Conservation (phyloP, 2,888 invertebrate species). For the Euzophera pinguis region DNA sequence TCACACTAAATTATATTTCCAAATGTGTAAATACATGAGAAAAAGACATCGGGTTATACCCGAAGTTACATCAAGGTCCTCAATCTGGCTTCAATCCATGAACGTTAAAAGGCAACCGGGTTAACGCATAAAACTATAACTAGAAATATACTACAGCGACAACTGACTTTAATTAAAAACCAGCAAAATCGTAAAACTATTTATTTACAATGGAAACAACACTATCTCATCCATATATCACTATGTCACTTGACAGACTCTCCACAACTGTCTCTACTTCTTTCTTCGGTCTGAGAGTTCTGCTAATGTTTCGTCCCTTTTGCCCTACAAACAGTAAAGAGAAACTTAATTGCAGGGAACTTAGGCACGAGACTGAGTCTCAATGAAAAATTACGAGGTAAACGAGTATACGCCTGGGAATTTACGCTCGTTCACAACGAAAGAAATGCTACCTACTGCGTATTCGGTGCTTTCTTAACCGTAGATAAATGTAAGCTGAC, state of each 20-base stretch:
- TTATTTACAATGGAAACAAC: conserved; percentile 16
- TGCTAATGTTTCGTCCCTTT: conserved; percentile 75
- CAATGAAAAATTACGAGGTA: conserved; percentile 80
- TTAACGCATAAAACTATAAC: no score
- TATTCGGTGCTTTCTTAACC: conserved; percentile 52
- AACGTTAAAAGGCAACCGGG: no score
- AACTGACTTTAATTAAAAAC: no score
- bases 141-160: no score
- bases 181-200: no score
- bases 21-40: no score
- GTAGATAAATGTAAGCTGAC: conserved; percentile 64
- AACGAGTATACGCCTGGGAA: conserved; percentile 75
- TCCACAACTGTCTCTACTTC: conserved; percentile 50
- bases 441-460: conserved; percentile 62
- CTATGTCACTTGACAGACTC: conserved; percentile 53
- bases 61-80: no score
- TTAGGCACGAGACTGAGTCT: conserved; percentile 71
- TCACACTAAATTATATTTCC: no score
- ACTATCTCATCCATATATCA: no score
- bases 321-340: conserved; percentile 71
- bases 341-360: conserved; percentile 78
- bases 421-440: conserved; percentile 46
- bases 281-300: no score
- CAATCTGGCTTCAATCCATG: no score
- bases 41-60: no score